Evolutionary conservation across 1,140 invertebrate genomes (phyloP), one percentile per base, ranked within the genome.

Genomic region (Macrobrachium rosenbergii): DNA sequence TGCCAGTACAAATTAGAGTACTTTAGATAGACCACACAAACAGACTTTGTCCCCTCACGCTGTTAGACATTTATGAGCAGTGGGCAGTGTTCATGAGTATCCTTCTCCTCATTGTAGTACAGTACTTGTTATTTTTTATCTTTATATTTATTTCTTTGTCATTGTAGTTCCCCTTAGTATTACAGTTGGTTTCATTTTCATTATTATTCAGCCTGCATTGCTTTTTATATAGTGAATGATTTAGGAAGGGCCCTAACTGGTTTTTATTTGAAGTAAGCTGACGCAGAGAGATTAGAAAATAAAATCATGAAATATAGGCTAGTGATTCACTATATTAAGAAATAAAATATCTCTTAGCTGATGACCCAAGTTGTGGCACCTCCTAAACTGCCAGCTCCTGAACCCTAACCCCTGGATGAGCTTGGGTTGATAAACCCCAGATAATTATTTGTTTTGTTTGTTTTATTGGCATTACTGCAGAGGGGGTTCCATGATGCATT

Each of bases 181-280:
- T 5, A 17, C 23, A 60, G 62, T 37, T 28, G 59, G 80, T 17
- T 78, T 17, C 23, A 45, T 72, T 58, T 58, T 43, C 19, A 21
- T 16, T 83, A 63, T 81, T 62, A 80, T 81, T 87, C 45, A 72
- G 62, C 84, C 78, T 81, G 77, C 77, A 67, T 87, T 81, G 77
- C 69, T 62, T 86, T 28, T 59, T 43, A 19, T 37, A 37, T 37
- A 60, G 77, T 87, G 63, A 63, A 67, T 87, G 45, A 69, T 80
- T 73, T 87, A 80, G 84, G 77, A 87, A 62, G 72, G 84, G 59
- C 43, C 69, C 63, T 73, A 62, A 73, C 21, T 72, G 64, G 52
- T 37, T 37, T 69, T 69, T 69, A 69, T 69, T 21, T 69, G 28
- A 69, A 69, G 64, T 69, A 69, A 69, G 28, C n/a, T 17, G 64